Conservation (phyloP, 2,888 invertebrate genomes). For the Celastrina argiolus region DNA sequence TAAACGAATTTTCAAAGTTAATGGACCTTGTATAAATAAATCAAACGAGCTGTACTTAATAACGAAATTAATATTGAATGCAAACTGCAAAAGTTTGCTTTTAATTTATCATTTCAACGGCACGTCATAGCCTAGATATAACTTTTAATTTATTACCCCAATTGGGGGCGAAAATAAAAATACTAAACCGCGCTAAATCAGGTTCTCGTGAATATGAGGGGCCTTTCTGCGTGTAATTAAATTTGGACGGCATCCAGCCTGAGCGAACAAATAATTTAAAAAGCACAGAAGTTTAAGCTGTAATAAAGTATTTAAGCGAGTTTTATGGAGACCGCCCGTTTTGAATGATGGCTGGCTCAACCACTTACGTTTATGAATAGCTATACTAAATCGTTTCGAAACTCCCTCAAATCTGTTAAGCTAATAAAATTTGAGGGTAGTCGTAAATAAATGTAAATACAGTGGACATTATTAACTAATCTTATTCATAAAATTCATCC, state of each 20-base stretch:
- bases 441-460: constrained; percentile 10
- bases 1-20: neutral
- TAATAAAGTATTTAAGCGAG: constrained; percentile 72
- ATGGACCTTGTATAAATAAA: constrained; percentile 4
- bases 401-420: constrained; percentile 27
- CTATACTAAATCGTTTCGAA: constrained; percentile 35
- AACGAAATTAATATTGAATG: neutral
- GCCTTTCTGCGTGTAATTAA: constrained; percentile 68
- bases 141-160: constrained; percentile 21
- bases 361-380: constrained; percentile 58
- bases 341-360: constrained; percentile 64
- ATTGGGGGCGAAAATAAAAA: constrained; percentile 12
- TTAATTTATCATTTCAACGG: constrained; percentile 14
- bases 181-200: constrained; percentile 41
- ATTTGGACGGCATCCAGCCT: constrained; percentile 72
- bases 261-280: constrained; percentile 70
- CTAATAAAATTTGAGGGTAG: constrained; percentile 24
- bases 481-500: neutral
- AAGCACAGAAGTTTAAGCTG: constrained; percentile 69
- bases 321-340: constrained; percentile 66
- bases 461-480: neutral
- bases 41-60: neutral
- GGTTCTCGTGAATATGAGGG: constrained; percentile 57
- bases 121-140: constrained; percentile 17
- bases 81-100: constrained; percentile 16